A percentile compares a stretch with the other conserved stretches of the same genome.
Conservation (phyloP, 2,797 vertebrate species). For the Cyprinella venusta region DNA sequence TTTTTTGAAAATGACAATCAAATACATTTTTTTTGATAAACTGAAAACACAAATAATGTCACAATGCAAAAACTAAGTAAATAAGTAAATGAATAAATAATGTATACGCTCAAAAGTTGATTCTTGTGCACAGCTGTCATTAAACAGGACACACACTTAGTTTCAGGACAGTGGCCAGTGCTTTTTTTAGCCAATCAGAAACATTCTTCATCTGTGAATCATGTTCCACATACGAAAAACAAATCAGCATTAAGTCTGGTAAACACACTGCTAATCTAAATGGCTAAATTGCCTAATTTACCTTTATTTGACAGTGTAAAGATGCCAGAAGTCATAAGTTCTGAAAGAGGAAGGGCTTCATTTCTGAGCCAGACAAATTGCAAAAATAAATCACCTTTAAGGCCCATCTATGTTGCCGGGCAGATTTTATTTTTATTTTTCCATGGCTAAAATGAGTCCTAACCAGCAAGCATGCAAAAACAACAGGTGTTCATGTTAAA, state of each 20-base stretch:
- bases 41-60: not conserved
- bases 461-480: conserved; percentile 62
- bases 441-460: conserved; percentile 61
- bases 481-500: conserved; percentile 75
- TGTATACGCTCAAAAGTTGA: not conserved
- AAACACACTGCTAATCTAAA: not conserved
- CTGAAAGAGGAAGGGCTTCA: not conserved
- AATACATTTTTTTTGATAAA: not conserved
- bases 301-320: not conserved
- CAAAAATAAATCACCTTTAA: not conserved
- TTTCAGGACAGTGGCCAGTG: not conserved
- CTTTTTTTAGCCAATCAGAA: not conserved
- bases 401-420: conserved; percentile 56
- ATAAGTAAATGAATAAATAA: not conserved
- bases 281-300: not conserved
- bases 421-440: conserved; percentile 58
- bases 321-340: not conserved
- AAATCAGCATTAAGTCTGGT: not conserved
- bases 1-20: not conserved
- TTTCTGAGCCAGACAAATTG: not conserved
- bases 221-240: not conserved
- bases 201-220: not conserved
- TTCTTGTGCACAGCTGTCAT: conserved; percentile 16
- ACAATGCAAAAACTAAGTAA: not conserved
- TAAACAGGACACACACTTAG: not conserved